A percentile compares a stretch with the other conserved stretches of the same genome.
These are phyloP conservation scores for Microtus pennsylvanicus DNA, from an alignment of 2,113 vertebrate genomes.

Conservation along the genomic window DNA sequence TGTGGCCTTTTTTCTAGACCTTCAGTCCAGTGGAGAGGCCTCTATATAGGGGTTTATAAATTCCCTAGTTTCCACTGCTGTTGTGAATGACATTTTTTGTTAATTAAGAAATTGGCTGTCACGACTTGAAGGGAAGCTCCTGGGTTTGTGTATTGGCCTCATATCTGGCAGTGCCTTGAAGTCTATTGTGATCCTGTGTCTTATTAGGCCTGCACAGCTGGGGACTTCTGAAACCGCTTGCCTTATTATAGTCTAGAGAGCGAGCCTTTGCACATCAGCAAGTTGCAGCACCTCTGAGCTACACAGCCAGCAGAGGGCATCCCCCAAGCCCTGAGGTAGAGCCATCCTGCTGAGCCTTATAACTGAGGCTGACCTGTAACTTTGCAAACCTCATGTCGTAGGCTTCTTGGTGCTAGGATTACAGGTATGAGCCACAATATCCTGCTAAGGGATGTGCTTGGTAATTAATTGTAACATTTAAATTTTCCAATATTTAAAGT, in stretches of 20 bases:
- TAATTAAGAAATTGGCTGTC: constrained; percentile 3
- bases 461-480: neutral
- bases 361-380: neutral
- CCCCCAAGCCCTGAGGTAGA: neutral
- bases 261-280: neutral
- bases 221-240: constrained; percentile 8
- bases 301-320: neutral
- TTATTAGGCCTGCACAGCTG: neutral
- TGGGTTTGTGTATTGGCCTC: constrained; percentile 7
- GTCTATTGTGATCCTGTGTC: neutral
- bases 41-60: neutral
- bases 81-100: constrained; percentile 7
- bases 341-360: neutral
- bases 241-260: neutral
- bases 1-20: neutral
- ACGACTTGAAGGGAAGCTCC: neutral
- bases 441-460: neutral
- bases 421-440: neutral
- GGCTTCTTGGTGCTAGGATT: neutral
- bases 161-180: neutral
- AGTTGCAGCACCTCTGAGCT: neutral
- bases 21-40: neutral
- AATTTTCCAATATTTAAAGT: constrained; percentile 16
- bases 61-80: neutral
- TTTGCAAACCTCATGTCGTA: neutral